phyloP scores from a whole-genome alignment of 2,113 vertebrate species.

The Emydocephalus ijimae region DNA sequence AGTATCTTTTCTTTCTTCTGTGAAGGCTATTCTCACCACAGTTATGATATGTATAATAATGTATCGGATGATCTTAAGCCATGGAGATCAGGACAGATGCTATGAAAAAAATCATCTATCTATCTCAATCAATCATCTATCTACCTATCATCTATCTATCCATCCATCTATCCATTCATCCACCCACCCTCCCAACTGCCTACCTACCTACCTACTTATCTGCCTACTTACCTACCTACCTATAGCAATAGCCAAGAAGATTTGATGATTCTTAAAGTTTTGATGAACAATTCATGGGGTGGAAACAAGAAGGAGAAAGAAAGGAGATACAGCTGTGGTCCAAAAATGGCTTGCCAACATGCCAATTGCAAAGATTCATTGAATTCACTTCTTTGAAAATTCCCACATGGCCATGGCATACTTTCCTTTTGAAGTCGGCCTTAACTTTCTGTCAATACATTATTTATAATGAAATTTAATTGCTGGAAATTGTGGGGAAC shows the following conservation, averaged over 20 bases:
- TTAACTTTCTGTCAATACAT: conserved; percentile 1
- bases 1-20: too few relatives aligned
- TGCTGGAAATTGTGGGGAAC: conserved; percentile 17
- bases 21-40: too few relatives aligned
- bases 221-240: not conserved
- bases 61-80: too few relatives aligned
- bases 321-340: not conserved
- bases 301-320: not conserved
- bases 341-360: not conserved
- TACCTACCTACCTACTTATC: too few relatives aligned
- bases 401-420: not conserved
- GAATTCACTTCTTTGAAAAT: not conserved
- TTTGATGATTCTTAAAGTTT: not conserved
- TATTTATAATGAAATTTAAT: conserved; percentile 27
- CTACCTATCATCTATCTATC: not conserved
- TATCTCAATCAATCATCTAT: not conserved
- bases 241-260: not conserved
- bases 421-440: not conserved
- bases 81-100: too few relatives aligned
- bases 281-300: not conserved
- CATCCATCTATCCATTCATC: too few relatives aligned
- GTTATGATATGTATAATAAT: too few relatives aligned
- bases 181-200: too few relatives aligned
- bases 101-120: too few relatives aligned
- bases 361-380: not conserved